These are phyloP conservation scores for Anhinga rufa DNA, from an alignment of 2,113 vertebrate species.

Conservation along the genomic window DNA sequence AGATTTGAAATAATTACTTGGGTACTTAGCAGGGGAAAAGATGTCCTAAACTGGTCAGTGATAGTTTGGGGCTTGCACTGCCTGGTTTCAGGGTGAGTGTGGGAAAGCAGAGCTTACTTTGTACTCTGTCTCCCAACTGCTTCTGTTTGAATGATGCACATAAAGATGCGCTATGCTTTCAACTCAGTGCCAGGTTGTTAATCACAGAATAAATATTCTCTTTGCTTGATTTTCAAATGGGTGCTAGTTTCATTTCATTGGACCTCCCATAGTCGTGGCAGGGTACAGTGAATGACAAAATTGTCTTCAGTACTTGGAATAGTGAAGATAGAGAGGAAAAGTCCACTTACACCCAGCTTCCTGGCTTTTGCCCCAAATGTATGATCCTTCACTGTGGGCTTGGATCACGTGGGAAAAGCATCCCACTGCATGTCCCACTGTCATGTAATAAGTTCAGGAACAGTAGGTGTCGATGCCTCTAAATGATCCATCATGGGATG, in stretches of 20 bases:
- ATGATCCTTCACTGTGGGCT: not conserved
- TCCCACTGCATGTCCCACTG: not conserved
- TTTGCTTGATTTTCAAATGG: not conserved
- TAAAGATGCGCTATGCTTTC: not conserved
- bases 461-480: too few species aligned
- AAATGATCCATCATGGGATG: not conserved
- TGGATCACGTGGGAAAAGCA: not conserved
- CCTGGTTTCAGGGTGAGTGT: not conserved
- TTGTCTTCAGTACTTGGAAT: not conserved
- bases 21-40: not conserved
- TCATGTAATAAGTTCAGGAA: not conserved
- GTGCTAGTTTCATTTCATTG: not conserved
- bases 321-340: not conserved
- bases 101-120: not conserved
- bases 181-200: not conserved
- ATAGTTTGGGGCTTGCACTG: not conserved
- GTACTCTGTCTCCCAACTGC: not conserved
- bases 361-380: not conserved
- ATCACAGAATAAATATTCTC: slow-evolving; percentile 16
- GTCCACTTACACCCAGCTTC: not conserved
- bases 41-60: not conserved
- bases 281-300: not conserved
- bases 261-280: not conserved
- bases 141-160: not conserved
- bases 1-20: not conserved